Base-by-base conservation (phyloP, 1,140 invertebrate species). In the Portunus trituberculatus region DNA sequence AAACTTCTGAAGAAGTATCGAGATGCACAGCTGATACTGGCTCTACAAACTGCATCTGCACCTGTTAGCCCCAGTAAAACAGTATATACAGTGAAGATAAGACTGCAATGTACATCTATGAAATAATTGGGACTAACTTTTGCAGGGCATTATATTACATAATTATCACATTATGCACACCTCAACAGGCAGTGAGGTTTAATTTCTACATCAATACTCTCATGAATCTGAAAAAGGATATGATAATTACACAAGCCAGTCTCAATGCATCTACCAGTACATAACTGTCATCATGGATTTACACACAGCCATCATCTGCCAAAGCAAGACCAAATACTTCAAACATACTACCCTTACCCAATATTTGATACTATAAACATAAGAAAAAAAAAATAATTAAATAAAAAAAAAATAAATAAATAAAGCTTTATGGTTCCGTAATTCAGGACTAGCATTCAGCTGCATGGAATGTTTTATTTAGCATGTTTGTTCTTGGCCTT, bases 271-370 rank as follows among this genome's bases (percentile, higher is more conserved):
- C 92, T 39, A 88, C 83, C 84, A 93, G 82, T 88, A 93, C 83
- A 93, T 46, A 12, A 91, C 59, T 94, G 93, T 89, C 45, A 94
- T 91, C 28, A 67, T 91, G 76, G 83, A 45, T 94, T 94, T 46
- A 94, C 88, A 94, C 88, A 91, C 93, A 94, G 59, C 93, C 88
- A 91, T 91, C 93, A 89, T 94, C 31, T 94, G 93, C 93, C 91
- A 94, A 94, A 94, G 93, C 89, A 94, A 94, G 89, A 89, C 93
- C 93, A 94, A 94, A 32, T 82, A 94, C 52, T 32, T 94, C 25
- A 91, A 52, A 89, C 87, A 94, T 91, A 48, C 92, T 52, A 48
- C 48, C 45, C 88, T 46, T 76, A 76, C 20, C 67, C 67, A 76
- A 25, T 59, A 59, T 20, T 59, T 14, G 10, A 59, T 59, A 52